phyloP scores from a whole-genome alignment of 2,113 vertebrate genomes.

The Stegastes partitus region DNA sequence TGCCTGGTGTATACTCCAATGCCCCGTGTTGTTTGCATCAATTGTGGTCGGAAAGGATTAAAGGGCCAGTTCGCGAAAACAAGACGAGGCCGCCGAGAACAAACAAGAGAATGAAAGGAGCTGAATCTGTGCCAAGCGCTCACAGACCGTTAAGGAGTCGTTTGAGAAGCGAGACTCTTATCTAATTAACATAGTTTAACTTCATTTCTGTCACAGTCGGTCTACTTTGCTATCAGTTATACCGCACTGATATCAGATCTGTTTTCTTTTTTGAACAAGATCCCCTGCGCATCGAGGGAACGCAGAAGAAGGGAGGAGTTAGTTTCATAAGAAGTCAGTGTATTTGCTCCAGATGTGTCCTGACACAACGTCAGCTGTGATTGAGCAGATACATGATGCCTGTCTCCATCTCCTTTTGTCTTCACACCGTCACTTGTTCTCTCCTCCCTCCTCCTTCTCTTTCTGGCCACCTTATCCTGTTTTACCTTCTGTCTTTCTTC shows the following conservation, averaged over 20 bases:
- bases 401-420: constrained; percentile 22
- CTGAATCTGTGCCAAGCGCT: constrained; percentile 47
- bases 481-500: constrained; percentile 14
- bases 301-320: constrained; percentile 30
- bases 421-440: constrained; percentile 3
- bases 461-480: constrained; percentile 1
- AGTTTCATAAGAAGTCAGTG: constrained; percentile 25
- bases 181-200: constrained; percentile 53
- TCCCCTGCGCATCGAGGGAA: constrained; percentile 36
- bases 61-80: constrained; percentile 69
- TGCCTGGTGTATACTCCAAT: constrained; percentile 57
- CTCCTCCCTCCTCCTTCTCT: neutral
- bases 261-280: constrained; percentile 50
- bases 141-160: constrained; percentile 48
- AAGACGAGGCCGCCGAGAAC: constrained; percentile 51
- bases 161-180: constrained; percentile 47
- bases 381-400: constrained; percentile 68
- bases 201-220: constrained; percentile 36
- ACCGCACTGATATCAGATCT: constrained; percentile 47
- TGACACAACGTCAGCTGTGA: constrained; percentile 63
- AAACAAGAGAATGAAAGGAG: constrained; percentile 55
- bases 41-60: constrained; percentile 58
- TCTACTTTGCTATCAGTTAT: constrained; percentile 41
- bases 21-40: constrained; percentile 69
- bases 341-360: constrained; percentile 79